Evolutionary conservation across 2,797 vertebrate genomes (phyloP), one percentile per base, ranked within the genome.

Genomic region (Microcaecilia unicolor): DNA sequence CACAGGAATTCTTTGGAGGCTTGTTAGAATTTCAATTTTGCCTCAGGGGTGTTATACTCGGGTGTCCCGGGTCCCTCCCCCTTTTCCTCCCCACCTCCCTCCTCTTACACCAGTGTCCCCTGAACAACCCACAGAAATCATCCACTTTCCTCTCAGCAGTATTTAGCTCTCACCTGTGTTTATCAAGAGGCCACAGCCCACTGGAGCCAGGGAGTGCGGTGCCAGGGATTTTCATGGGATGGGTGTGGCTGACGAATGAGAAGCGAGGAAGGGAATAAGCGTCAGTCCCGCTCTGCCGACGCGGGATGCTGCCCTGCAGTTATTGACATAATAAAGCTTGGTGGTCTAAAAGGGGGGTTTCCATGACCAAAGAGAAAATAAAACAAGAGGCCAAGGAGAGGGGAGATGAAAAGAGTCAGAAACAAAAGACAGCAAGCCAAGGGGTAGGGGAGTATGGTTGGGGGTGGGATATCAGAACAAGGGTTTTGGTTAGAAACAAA

Each of bases 301-400:
- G 72, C 38, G 55, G 81, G 80, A 41, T 80, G 86, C 58, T 86
- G 84, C 83, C 92, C 93, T 98, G 93, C 78, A 94, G 90, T 92
- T 91, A 95, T 92, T 52, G 92, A 97, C 89, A 97, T 84, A 95
- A 97, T 94, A 94, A 93, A 92, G 91, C 90, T 92, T 91, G 87
- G 90, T 91, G 85, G 89, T 92, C 89, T 89, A 90, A 92, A 83
- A 76, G 78, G 54, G 60, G 63, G 44, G 71, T 81, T 88, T 85
- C 80, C 85, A 70, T 86, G 78, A 88, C 78, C 74, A 71, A 63
- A 74, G 84, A 84, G 79, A 73, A 58, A 62, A 68, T 39, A 63
- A 39, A 29, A 18, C 32, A 38, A 33, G 33, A n/a, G 21, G 69
- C 28, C 55, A 38, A 73, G 68, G 62, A 43, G 18, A 51, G 34